Percentiles rank a stretch among this genome's conserved stretches.
Evolutionary conservation across 2,113 vertebrate genomes (phyloP).

Genomic region (Notechis scutatus): DNA sequence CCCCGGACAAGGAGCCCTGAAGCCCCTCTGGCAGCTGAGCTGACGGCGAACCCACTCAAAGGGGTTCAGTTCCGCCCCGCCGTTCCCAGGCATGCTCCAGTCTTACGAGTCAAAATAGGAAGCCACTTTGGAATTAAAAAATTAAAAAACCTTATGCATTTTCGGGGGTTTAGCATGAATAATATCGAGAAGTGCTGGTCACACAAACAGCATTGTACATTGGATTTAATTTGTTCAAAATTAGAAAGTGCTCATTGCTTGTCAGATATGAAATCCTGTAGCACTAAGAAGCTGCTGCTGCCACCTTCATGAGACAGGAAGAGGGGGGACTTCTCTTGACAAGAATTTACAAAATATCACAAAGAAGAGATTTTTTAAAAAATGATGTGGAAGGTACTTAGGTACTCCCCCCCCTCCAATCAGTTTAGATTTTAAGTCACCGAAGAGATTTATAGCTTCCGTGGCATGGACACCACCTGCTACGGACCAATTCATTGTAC

Average conservation of each 20-base stretch:
- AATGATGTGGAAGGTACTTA: background rate
- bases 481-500: background rate
- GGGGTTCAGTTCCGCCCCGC: background rate
- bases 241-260: background rate
- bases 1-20: background rate
- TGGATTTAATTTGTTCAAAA: background rate
- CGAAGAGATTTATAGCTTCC: background rate
- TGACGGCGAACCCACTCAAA: background rate
- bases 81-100: background rate
- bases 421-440: background rate
- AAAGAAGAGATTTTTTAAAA: background rate
- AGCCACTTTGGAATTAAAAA: background rate
- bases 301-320: background rate
- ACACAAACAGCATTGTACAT: background rate
- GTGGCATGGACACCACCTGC: background rate
- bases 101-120: background rate
- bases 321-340: background rate
- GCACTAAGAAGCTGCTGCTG: background rate
- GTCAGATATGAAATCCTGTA: background rate
- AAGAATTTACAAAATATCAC: background rate
- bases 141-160: background rate
- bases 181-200: background rate
- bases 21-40: background rate
- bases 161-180: background rate
- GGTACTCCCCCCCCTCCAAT: background rate